Percentiles rank a stretch among this genome's conserved stretches.
Evolutionary conservation across 1,140 invertebrate species (phyloP).

Genomic region (Chelonus insularis): DNA sequence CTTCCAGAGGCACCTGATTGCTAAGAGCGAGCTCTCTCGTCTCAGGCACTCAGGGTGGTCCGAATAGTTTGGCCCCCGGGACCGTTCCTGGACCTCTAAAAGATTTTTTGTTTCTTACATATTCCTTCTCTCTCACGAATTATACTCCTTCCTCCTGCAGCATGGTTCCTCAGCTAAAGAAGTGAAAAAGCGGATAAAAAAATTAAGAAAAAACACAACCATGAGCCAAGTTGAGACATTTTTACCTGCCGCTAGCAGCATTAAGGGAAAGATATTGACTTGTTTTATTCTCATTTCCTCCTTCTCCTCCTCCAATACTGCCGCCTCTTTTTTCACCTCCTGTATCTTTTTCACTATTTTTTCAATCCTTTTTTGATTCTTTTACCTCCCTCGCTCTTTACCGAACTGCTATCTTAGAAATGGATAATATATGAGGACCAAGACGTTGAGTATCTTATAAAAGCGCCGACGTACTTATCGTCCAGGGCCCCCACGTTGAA

Average conservation of each 20-base stretch:
- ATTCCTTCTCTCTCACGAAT: slow-evolving; percentile 20
- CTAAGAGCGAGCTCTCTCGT: slow-evolving; percentile 36
- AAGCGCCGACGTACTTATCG: background rate
- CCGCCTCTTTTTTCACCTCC: too few species aligned
- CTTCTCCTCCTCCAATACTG: background rate
- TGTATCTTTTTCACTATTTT: background rate
- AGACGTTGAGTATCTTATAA: slow-evolving; percentile 2
- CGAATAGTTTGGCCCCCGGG: slow-evolving; percentile 46
- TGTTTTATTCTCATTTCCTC: slow-evolving; percentile 18
- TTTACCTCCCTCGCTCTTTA: background rate
- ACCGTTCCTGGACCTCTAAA: slow-evolving; percentile 44
- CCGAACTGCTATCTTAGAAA: background rate
- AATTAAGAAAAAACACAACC: slow-evolving; percentile 15
- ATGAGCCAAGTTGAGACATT: slow-evolving; percentile 48
- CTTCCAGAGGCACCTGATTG: slow-evolving; percentile 50
- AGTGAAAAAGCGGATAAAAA: slow-evolving; percentile 9
- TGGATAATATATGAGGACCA: slow-evolving; percentile 40
- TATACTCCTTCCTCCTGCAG: slow-evolving; percentile 13
- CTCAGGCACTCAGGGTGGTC: slow-evolving; percentile 48
- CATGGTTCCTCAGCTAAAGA: slow-evolving; percentile 10
- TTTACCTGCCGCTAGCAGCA: slow-evolving; percentile 41
- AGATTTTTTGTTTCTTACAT: slow-evolving; percentile 40
- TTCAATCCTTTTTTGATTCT: background rate
- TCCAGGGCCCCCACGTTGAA: background rate
- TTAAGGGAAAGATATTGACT: slow-evolving; percentile 44